A percentile compares a stretch with the other conserved stretches of the same genome.
Evolutionary conservation across 2,113 vertebrate species (phyloP).

Genomic region (Ancistrus triradiatus): DNA sequence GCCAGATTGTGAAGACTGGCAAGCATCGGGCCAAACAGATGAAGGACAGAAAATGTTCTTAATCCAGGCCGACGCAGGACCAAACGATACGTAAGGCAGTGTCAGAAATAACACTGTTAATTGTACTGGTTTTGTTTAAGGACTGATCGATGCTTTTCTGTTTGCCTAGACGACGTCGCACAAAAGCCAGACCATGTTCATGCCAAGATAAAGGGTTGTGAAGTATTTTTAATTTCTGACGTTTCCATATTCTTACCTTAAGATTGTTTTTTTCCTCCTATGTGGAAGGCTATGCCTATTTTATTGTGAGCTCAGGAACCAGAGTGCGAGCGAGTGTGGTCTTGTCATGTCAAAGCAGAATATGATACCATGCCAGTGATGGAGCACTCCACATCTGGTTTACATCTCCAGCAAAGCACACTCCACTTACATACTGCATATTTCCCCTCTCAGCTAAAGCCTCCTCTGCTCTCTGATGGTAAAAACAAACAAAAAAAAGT

Average conservation of each 20-base stretch:
- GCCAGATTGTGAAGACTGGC: no score
- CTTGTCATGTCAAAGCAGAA: conserved; percentile 33
- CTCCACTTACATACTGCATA: conserved; percentile 25
- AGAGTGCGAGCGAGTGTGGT: conserved; percentile 19
- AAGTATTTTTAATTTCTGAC: not conserved
- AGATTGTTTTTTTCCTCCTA: not conserved
- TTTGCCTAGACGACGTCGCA: no score
- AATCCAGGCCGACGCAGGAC: no score
- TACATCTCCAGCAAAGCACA: conserved; percentile 42
- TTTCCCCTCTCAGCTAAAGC: conserved; percentile 19
- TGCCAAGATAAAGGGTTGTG: conserved; percentile 9
- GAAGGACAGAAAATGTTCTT: no score
- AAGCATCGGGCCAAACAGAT: no score
- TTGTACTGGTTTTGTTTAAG: no score
- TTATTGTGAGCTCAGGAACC: conserved; percentile 5
- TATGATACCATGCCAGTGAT: conserved; percentile 41
- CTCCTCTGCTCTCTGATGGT: conserved; percentile 13
- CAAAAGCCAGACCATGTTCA: no score
- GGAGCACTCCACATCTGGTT: conserved; percentile 58
- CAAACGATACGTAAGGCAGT: no score
- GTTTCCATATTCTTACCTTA: conserved; percentile 3
- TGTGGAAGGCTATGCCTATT: not conserved
- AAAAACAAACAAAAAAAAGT: not conserved
- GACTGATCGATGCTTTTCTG: no score
- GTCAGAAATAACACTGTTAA: no score